Base-by-base conservation (phyloP, 2,888 invertebrate genomes). In the Serrognathus titanus region DNA sequence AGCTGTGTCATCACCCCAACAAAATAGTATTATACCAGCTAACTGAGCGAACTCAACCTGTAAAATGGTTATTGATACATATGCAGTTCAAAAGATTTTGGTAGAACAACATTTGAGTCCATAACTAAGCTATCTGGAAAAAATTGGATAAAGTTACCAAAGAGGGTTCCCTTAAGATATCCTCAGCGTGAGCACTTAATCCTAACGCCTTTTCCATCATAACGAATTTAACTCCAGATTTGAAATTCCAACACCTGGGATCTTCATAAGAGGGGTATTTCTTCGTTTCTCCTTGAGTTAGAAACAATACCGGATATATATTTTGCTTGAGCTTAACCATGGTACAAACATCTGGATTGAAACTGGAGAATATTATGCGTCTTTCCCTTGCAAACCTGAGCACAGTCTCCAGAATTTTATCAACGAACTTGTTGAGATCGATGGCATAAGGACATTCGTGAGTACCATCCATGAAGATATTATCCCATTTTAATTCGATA, bases 1-100 rank as follows among this genome's bases (percentile, higher is more conserved):
- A 69, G 96, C 95, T 74, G 94, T 94, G 70, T 96, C 94, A 68
- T 97, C 96, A 24, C 98, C 98, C 97, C 97, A 98, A 71, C 95
- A 95, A 78, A 98, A 98, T 61, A 96, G 86, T 4, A 96, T 87
- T 52, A 97, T 82, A 9, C 92, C 91, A 12, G 87, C 85, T 67
- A 90, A 85, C 65, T 87, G 89, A 1, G 90, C 93, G 63, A 89
- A 75, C 68, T 88, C 85, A 9, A 94, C 87, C 87, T 88, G 72
- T 40, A 70, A n/a, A n/a, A n/a, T n/a, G n/a, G n/a, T n/a, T n/a
- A n/a, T n/a, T n/a, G n/a, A 69, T 57, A 59, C 40, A 39, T 38
- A 45, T 20, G 35, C 5, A 31, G 24, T 31, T 16, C 16, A 16
- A 16, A 16, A 16, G 16, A n/a, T n/a, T n/a, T n/a, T n/a, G n/a